Evolutionary conservation across 2,797 vertebrate genomes (phyloP), one percentile per base, ranked within the genome.

Genomic region (Scolopax bukidnonensis): DNA sequence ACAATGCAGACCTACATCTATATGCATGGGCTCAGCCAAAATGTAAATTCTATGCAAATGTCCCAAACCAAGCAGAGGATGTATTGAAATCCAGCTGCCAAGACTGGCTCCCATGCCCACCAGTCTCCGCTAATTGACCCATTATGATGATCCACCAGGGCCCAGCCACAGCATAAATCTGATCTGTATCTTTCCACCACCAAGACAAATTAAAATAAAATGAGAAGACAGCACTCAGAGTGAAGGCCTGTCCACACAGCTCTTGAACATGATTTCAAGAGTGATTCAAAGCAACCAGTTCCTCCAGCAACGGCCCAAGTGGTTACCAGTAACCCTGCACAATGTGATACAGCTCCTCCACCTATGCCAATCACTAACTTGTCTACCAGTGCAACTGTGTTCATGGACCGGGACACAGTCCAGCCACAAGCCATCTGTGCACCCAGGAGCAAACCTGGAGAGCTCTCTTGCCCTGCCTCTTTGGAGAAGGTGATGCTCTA

Each of bases 1-100:
- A 92, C 94, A 95, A 95, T 51, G 25, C 54, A 93, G 89, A 95
- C 68, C 84, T 89, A 83, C 40, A 90, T 87, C 93, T 87, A 83
- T 64, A 94, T 81, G 81, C 81, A 59, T 0, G 0, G 68, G 32
- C 86, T 94, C 54, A 77, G 81, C 32, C 84, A 90, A 93, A 87
- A 95, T 64, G 77, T 61, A 93, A 94, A 88, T 94, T 73, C 53
- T 80, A 89, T 82, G 93, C 90, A 95, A 89, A 95, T 89, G 4
- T 40, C 68, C 70, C 50, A 41, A 96, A 89, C 65, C 27, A 24
- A 90, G 78, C 6, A 16, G 89, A 89, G 65, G 76, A 61, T 61
- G 38, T 53, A 77, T 54, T 71, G 84, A 93, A 95, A 95, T 89
- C 33, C 86, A 87, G 86, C 68, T 93, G 82, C 48, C 84, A 69